Evolutionary conservation across 2,797 vertebrate genomes (phyloP), one percentile per base, ranked within the genome.

Genomic region (Vultur gryphus): DNA sequence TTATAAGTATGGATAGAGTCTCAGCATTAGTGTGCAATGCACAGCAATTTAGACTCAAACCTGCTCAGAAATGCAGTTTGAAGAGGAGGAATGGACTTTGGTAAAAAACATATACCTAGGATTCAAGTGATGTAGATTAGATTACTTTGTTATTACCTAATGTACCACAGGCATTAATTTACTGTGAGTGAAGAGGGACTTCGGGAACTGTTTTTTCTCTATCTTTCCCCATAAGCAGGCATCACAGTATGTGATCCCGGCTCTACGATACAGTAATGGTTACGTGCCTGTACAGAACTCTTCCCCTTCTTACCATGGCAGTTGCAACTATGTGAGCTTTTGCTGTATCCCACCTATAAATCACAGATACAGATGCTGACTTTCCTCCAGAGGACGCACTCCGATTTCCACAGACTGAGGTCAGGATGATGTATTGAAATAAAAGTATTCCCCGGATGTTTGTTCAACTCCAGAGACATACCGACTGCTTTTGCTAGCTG

Each of bases 391-490:
- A 79, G 44, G 21, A 82, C 59, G 49, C 23, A 17, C 37, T 52
- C 18, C 0, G 0, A 49, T 46, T 75, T 59, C 35, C 44, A 61
- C 10, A 79, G 9, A 7, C 17, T 20, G 16, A 52, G 3, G 4
- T 43, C 70, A 31, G 13, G n/a, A 51, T 37, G 48, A 51, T 29
- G 2, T 13, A 31, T 24, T 44, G 51, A 91, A 85, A 62, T 23
- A 58, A 58, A 81, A 90, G 7, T 35, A 25, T 77, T 73, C 13
- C 16, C 16, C 17, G 37, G 9, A 21, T 11, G 4, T 46, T 73
- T 69, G 1, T 39, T 21, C 6, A 58, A 9, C 35, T 80, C 43
- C 33, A 69, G 20, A 7, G 28, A 71, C 0, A 1, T 49, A 29
- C 4, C 13, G 48, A 6, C 13, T 57, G 5, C 3, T 81, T 57